Conservation (phyloP, 2,113 vertebrate genomes). For the Cryptomyrus ogoouensis region DNA sequence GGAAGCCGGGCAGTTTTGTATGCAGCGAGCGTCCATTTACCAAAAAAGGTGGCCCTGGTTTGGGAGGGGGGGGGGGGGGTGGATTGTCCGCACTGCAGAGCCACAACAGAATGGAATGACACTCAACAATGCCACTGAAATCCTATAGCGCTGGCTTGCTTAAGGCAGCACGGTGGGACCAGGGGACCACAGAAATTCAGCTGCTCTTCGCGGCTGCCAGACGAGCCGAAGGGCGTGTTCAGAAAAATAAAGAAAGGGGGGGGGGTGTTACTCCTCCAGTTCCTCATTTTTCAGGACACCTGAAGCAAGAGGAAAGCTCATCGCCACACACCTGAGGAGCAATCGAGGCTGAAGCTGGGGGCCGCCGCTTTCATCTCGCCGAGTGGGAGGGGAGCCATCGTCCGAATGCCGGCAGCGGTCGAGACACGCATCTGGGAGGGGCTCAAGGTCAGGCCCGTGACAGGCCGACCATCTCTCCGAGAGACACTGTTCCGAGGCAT, state of each 20-base stretch:
- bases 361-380: background rate
- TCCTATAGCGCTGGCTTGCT: background rate
- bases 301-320: background rate
- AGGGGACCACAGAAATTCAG: background rate
- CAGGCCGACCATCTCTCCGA: background rate
- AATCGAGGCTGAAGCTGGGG: background rate
- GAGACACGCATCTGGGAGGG: background rate
- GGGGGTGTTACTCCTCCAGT: background rate
- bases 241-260: background rate
- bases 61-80: background rate
- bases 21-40: background rate
- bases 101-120: background rate
- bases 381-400: background rate
- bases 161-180: background rate
- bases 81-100: background rate
- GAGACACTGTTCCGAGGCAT: background rate
- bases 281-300: background rate
- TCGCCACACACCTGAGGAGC: background rate
- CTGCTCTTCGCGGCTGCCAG: background rate
- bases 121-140: constrained; percentile 1
- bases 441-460: background rate
- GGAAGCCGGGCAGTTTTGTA: background rate
- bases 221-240: background rate
- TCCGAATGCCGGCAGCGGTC: background rate
- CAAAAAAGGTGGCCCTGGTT: background rate